Evolutionary conservation across 2,113 vertebrate species (phyloP).

Genomic region (Brienomyrus longianalis): DNA sequence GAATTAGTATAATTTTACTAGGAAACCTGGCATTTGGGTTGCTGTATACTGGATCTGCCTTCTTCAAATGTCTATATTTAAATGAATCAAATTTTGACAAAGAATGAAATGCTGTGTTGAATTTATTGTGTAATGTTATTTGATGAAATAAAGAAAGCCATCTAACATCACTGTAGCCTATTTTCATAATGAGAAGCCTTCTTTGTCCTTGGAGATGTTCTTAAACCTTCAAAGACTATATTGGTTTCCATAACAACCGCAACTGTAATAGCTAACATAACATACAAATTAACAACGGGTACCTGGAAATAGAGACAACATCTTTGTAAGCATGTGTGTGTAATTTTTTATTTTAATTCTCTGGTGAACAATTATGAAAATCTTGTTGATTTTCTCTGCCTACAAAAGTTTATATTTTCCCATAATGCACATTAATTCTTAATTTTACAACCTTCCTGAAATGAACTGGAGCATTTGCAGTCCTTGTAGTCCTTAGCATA

Average conservation of each 20-base stretch:
- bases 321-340: background rate
- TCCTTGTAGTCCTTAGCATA: background rate
- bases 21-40: background rate
- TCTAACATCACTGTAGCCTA: conserved; percentile 32
- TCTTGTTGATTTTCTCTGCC: conserved; percentile 1
- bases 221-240: conserved; percentile 52
- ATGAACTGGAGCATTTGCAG: background rate
- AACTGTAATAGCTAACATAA: conserved; percentile 26
- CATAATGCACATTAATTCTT: background rate
- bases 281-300: conserved; percentile 41
- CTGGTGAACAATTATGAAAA: background rate
- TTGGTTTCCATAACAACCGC: conserved; percentile 54
- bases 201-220: conserved; percentile 53
- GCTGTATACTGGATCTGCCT: background rate
- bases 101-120: background rate
- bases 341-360: too few relatives aligned
- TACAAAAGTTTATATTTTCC: background rate
- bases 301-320: conserved; percentile 25
- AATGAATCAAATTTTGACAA: background rate
- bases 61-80: background rate
- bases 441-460: background rate
- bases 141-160: conserved; percentile 16
- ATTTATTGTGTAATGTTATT: conserved; percentile 35
- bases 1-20: background rate
- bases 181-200: conserved; percentile 27